Conservation (phyloP, 1,140 invertebrate species). For the Caerostris darwini region DNA sequence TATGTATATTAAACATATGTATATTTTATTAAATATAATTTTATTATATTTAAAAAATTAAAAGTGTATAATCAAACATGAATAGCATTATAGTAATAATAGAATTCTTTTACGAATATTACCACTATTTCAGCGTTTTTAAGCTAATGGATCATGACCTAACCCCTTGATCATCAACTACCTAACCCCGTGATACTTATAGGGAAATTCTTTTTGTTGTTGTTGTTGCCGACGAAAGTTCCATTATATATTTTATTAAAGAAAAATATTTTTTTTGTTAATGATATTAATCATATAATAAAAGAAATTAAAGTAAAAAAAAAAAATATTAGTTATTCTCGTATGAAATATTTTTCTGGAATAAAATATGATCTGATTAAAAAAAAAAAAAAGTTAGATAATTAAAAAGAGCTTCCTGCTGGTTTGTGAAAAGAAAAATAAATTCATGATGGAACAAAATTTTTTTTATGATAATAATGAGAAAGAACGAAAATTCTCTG, state of each 20-base stretch:
- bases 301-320: neutral
- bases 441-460: neutral
- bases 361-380: constrained; percentile 1
- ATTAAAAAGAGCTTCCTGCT: neutral
- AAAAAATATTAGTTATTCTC: neutral
- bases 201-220: neutral
- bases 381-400: neutral
- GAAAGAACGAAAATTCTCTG: neutral
- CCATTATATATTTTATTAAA: neutral
- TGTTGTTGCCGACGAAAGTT: neutral
- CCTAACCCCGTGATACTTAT: neutral
- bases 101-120: too few species aligned
- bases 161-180: too few species aligned
- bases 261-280: neutral
- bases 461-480: neutral
- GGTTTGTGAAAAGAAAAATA: neutral
- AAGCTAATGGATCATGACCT: too few species aligned
- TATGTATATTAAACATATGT: too few species aligned
- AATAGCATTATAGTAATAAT: too few species aligned
- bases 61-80: too few species aligned
- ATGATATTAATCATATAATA: constrained; percentile 25
- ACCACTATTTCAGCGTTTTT: too few species aligned
- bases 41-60: too few species aligned
- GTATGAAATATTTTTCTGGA: neutral
- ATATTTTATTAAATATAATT: too few species aligned